Base-by-base conservation (phyloP, 2,113 vertebrate genomes). In the Typhlomys cinereus region DNA sequence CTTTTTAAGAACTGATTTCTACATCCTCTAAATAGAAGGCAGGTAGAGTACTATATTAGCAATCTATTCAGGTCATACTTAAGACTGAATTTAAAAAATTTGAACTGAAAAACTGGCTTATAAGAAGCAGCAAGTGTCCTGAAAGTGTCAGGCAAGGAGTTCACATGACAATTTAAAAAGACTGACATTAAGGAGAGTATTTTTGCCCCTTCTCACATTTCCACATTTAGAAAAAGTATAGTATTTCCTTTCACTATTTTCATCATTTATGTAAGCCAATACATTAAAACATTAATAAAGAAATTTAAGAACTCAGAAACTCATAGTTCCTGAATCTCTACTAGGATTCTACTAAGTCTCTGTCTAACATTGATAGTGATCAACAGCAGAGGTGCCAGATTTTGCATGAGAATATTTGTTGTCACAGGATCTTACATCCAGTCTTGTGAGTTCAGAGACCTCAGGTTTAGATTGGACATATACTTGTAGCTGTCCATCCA, bases 1-100 rank as follows among this genome's bases (percentile, higher is more conserved):
- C 91, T 96, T 94, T 94, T 85, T 87, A 80, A 71, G 91, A 83
- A n/a, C 10, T 39, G 73, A 13, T 70, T 83, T 5, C 44, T 79
- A 94, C 88, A 89, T 92, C 36, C 4, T 87, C 81, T 88, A 88
- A 95, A 90, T 85, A 89, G 12, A 71, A 89, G 11, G 27, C 70
- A 91, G 50, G 61, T 66, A 76, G 70, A 57, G 69, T 85, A 59
- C 36, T 89, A 71, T 34, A 88, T 93, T 84, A 92, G 61, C 50
- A 91, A n/a, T 10, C 9, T 81, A 13, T 44, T 73, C 50, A 85
- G 27, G 27, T 85, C 31, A 87, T 87, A 46, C 27, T 39, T 3
- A 46, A 34, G 3, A 67, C 36, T 95, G 91, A 94, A 89, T 91
- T 71, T 74, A 87, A 87, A 84, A 50, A 91, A 73, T 81, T 76